Evolutionary conservation across 2,113 vertebrate species (phyloP).

Genomic region (Ctenomys sociabilis): DNA sequence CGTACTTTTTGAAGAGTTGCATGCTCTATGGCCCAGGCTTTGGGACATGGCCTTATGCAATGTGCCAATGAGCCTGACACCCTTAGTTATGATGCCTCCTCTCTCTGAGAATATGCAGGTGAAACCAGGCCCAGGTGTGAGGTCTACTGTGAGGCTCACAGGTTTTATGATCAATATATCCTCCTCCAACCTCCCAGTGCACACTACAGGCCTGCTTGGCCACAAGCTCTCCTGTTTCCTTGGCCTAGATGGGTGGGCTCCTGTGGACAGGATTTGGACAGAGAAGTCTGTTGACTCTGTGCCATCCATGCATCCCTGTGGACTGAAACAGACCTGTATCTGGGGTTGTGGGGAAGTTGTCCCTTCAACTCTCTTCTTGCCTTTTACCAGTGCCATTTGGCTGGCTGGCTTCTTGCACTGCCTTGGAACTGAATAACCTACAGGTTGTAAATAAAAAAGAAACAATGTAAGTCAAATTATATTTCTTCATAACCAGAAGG

Average conservation of each 20-base stretch:
- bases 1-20: not conserved
- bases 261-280: no score
- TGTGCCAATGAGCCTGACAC: not conserved
- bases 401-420: not conserved
- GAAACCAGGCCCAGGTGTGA: not conserved
- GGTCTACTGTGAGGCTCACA: not conserved
- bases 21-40: not conserved
- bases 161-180: not conserved
- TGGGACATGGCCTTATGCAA: not conserved
- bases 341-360: not conserved
- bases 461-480: not conserved
- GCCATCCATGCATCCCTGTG: not conserved
- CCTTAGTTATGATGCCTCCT: not conserved
- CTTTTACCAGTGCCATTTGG: no score
- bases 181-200: not conserved
- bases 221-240: not conserved
- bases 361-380: not conserved
- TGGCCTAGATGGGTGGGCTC: no score
- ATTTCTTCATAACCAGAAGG: not conserved
- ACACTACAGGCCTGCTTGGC: no score
- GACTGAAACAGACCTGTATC: accelerated
- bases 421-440: not conserved
- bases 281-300: not conserved
- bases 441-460: not conserved
- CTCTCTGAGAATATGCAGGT: not conserved